phyloP scores from a whole-genome alignment of 2,113 vertebrate species.

The Brienomyrus brachyistius region DNA sequence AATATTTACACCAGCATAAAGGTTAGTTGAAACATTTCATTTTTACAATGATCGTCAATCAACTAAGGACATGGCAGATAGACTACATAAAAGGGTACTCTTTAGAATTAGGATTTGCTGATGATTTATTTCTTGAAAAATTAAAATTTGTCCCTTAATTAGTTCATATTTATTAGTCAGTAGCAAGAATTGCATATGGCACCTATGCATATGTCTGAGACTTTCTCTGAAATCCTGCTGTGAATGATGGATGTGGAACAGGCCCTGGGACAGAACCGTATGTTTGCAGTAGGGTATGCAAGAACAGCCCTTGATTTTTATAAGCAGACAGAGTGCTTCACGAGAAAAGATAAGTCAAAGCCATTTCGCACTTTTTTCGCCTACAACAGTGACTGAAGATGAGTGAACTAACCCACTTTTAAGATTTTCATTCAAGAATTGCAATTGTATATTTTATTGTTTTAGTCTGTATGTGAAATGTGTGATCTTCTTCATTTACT shows the following conservation, averaged over 20 bases:
- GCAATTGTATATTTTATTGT: neutral
- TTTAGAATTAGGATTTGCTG: neutral
- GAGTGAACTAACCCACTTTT: neutral
- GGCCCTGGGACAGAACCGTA: slow-evolving; percentile 4
- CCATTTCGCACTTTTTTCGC: neutral
- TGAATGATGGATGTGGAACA: slow-evolving; percentile 8
- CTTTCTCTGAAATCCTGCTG: neutral
- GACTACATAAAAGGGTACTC: neutral
- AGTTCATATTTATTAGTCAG: neutral
- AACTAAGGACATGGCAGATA: neutral
- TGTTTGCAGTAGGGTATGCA: neutral
- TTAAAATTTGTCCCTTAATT: neutral
- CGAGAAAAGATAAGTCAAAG: neutral
- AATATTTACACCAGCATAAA: neutral
- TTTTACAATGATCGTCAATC: neutral
- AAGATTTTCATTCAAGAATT: neutral
- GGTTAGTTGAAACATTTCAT: neutral
- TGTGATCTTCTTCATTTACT: neutral
- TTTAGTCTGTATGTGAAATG: neutral
- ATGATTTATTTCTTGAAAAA: neutral
- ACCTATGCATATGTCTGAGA: neutral
- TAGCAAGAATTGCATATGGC: neutral
- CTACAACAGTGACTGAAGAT: neutral
- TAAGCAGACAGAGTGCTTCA: neutral
- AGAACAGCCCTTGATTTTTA: neutral